Evolutionary conservation across 2,888 invertebrate species (phyloP), one percentile per base, ranked within the genome.

Genomic region (Dryobotodes eremita): DNA sequence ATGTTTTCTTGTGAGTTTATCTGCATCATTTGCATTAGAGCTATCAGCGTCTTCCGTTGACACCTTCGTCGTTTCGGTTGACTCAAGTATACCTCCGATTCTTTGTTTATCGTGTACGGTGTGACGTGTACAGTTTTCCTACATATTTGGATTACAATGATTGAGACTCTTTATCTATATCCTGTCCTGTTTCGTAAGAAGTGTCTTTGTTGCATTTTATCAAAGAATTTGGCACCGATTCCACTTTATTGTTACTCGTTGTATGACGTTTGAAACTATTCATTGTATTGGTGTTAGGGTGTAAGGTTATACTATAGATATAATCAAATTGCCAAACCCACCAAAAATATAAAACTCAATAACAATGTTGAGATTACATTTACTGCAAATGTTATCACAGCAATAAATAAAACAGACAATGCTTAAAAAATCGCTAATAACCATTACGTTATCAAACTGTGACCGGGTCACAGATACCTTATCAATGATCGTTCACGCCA

Each of bases 401-500:
- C 64, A 71, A 66, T 66, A 78, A 78, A 59, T 69, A 70, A 55
- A 61, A 57, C 62, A 64, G 79, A 74, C 69, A 75, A 75, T 55
- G 48, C 71, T 57, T 82, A 36, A 48, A 83, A 82, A 69, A 82
- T 65, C 53, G 68, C 59, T 71, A 75, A 75, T 79, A 75, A 65
- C 79, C 77, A 86, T 87, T 87, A 88, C 79, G 72, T 78, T 88
- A 86, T 83, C 85, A 66, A 75, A 77, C 23, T 13, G 76, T 89
- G 86, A 86, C 90, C 91, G 89, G 94, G 93, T 94, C 92, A 91
- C 78, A 85, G 93, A 94, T 94, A 94, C 86, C 88, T 84, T 93
- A 93, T 93, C 93, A 78, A 75, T 78, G 83, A 90, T 92, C 92
- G 91, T 92, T 92, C 89, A 87, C 82, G 90, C 89, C 85, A 83